Conservation (phyloP, 2,888 invertebrate genomes). For the Calameuta idolon region DNA sequence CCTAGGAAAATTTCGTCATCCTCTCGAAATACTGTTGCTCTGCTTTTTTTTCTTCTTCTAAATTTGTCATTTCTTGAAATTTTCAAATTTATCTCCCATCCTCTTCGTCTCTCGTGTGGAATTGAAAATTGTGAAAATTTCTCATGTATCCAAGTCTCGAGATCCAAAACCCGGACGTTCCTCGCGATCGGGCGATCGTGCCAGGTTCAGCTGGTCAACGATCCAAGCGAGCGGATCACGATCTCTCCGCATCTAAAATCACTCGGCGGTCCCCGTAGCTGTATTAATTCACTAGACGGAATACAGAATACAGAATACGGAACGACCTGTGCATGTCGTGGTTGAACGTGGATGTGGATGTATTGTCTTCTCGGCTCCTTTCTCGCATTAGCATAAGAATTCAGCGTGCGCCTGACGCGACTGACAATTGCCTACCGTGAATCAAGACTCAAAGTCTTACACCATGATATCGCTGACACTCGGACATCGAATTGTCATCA, state of each 20-base stretch:
- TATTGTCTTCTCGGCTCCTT: constrained; percentile 67
- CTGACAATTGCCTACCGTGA: constrained; percentile 58
- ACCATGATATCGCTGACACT: constrained; percentile 41
- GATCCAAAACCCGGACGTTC: background rate
- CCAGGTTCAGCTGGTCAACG: constrained; percentile 8
- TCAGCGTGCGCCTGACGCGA: constrained; percentile 66
- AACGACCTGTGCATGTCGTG: constrained; percentile 17
- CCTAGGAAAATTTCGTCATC: background rate
- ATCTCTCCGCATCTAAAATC: constrained; percentile 60
- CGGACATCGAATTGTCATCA: constrained; percentile 46
- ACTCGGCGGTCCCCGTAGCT: constrained; percentile 52
- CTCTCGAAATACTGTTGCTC: background rate
- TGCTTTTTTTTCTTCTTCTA: background rate
- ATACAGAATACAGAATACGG: constrained; percentile 58
- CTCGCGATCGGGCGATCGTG: constrained; percentile 2
- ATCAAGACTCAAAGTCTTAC: constrained; percentile 57
- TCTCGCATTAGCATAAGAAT: constrained; percentile 68
- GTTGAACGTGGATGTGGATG: constrained; percentile 48
- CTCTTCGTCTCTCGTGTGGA: background rate
- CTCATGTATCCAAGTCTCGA: background rate
- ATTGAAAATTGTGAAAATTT: background rate
- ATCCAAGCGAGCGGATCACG: constrained; percentile 47
- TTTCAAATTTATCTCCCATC: background rate
- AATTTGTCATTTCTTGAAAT: background rate
- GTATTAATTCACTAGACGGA: constrained; percentile 59